Conservation (phyloP, 2,113 vertebrate species). For the Scalopus aquaticus region DNA sequence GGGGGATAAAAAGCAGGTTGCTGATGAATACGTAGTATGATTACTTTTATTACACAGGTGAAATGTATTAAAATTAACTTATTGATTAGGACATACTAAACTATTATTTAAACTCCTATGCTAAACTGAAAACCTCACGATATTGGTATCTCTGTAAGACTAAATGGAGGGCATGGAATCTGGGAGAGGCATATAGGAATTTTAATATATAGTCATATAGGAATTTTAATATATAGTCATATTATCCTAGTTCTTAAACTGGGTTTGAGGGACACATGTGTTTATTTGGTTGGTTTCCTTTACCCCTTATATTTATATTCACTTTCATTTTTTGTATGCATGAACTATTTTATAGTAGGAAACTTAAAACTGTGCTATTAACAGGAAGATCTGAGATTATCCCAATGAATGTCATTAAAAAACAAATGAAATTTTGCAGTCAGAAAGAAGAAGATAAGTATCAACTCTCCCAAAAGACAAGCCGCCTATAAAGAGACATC, state of each 20-base stretch:
- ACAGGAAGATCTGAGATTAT: background rate
- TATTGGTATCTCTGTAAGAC: background rate
- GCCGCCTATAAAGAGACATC: no score
- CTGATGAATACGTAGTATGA: background rate
- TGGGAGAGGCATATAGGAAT: background rate
- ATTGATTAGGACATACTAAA: background rate
- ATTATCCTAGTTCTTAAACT: background rate
- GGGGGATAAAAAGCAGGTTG: background rate
- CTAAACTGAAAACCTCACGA: background rate
- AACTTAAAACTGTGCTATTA: background rate
- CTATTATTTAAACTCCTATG: background rate
- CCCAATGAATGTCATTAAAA: background rate
- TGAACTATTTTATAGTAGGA: background rate
- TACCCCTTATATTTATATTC: background rate
- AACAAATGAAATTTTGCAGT: background rate
- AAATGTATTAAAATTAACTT: background rate
- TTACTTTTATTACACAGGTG: background rate
- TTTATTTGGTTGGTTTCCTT: constrained; percentile 12
- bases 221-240: background rate
- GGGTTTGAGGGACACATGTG: background rate
- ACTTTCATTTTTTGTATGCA: background rate
- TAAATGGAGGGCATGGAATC: background rate
- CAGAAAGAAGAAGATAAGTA: no score
- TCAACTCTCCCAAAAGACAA: no score
- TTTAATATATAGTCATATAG: background rate